phyloP scores from a whole-genome alignment of 2,888 invertebrate species.

The Macaria notata region DNA sequence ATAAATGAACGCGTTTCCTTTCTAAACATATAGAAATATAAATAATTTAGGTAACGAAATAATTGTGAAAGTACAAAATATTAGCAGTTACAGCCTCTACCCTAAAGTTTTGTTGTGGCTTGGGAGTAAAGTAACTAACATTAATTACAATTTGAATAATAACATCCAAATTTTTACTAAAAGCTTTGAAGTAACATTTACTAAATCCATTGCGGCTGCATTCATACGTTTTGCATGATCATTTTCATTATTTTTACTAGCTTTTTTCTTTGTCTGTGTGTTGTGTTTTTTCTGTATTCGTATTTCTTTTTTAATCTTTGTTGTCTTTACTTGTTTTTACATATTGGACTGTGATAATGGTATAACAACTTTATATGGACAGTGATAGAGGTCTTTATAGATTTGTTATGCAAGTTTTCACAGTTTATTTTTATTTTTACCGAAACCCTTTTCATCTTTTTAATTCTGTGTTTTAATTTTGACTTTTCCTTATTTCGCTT shows the following conservation, averaged over 20 bases:
- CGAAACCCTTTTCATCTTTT: slow-evolving; percentile 32
- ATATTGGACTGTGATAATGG: slow-evolving; percentile 9
- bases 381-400: no score
- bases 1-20: no score
- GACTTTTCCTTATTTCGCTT: slow-evolving; percentile 53
- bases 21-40: no score
- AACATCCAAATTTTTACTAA: slow-evolving; percentile 44
- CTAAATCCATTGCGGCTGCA: slow-evolving; percentile 73
- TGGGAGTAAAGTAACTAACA: slow-evolving; percentile 62
- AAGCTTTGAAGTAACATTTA: slow-evolving; percentile 57
- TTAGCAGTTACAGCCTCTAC: slow-evolving; percentile 48
- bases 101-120: slow-evolving; percentile 80
- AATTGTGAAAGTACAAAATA: slow-evolving; percentile 44
- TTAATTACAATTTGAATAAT: slow-evolving; percentile 42
- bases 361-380: neutral
- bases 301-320: slow-evolving; percentile 33
- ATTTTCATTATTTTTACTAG: slow-evolving; percentile 38
- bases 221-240: slow-evolving; percentile 53
- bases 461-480: slow-evolving; percentile 35
- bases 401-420: slow-evolving; percentile 3
- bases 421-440: slow-evolving; percentile 29
- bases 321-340: slow-evolving; percentile 22
- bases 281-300: slow-evolving; percentile 29
- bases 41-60: no score
- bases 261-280: slow-evolving; percentile 35